A percentile compares a stretch with the other conserved stretches of the same genome.
These are phyloP conservation scores for Batillaria attramentaria DNA, from an alignment of 1,140 invertebrate genomes.

Conservation along the genomic window DNA sequence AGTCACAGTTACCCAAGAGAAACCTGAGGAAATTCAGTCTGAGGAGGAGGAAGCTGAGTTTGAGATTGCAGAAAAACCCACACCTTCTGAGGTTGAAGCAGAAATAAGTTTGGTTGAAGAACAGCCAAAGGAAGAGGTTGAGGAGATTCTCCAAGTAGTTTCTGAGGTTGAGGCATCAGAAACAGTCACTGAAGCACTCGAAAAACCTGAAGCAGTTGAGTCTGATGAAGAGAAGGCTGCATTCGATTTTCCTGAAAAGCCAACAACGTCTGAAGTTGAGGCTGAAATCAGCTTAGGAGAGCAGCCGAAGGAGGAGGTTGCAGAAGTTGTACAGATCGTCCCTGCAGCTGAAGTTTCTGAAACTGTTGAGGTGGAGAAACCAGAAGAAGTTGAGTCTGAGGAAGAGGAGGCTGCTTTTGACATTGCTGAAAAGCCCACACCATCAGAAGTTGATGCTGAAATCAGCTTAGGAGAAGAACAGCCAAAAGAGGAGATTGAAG, in stretches of 20 bases:
- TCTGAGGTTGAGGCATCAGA: too few species aligned
- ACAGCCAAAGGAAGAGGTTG: conserved; percentile 8
- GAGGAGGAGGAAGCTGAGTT: conserved; percentile 18
- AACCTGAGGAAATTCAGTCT: neutral
- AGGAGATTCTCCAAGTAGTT: too few species aligned
- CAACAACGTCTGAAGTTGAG: conserved; percentile 32
- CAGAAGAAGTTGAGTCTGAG: conserved; percentile 32
- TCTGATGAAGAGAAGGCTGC: conserved; percentile 32
- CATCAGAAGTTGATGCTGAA: conserved; percentile 38
- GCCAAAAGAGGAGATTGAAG: too few species aligned
- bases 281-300: conserved; percentile 20
- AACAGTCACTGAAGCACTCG: too few species aligned
- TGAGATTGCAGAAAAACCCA: conserved; percentile 28
- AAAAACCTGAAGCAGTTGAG: neutral
- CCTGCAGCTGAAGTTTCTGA: too few species aligned
- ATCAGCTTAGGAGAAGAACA: conserved; percentile 4
- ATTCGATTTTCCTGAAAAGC: conserved; percentile 32
- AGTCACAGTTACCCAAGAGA: neutral
- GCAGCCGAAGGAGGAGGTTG: conserved; percentile 1
- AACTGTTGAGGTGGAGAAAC: conserved; percentile 35
- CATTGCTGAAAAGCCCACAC: conserved; percentile 21
- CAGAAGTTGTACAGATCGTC: too few species aligned
- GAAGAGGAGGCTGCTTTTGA: conserved; percentile 38
- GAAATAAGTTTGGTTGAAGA: conserved; percentile 11
- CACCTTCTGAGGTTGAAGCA: conserved; percentile 19